These are phyloP conservation scores for Drosophila gaucha DNA, from an alignment of 2,888 invertebrate species.

Conservation along the genomic window DNA sequence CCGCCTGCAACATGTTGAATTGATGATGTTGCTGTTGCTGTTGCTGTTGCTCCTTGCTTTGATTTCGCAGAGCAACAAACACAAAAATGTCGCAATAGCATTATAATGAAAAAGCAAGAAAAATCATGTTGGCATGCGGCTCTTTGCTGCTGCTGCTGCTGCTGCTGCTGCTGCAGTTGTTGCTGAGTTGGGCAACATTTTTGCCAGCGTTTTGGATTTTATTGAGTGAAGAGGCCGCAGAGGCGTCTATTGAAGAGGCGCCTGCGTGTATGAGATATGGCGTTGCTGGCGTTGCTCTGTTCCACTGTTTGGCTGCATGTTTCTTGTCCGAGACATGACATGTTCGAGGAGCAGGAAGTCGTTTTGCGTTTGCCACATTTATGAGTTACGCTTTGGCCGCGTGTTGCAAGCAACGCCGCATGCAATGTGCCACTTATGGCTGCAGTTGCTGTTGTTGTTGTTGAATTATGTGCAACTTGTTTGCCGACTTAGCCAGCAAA, in stretches of 20 bases:
- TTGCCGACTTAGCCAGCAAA: constrained; percentile 51
- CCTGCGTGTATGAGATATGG: constrained; percentile 70
- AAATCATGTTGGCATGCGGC: constrained; percentile 76
- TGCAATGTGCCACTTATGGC: constrained; percentile 64
- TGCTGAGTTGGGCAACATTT: constrained; percentile 61
- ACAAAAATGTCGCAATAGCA: constrained; percentile 78
- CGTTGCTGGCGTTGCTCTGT: constrained; percentile 40
- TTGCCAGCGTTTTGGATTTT: constrained; percentile 62
- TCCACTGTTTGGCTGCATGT: constrained; percentile 27
- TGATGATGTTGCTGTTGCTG: constrained; percentile 57
- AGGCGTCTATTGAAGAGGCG: constrained; percentile 63
- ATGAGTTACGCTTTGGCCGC: constrained; percentile 71
- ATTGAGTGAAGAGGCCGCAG: constrained; percentile 77
- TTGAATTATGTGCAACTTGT: constrained; percentile 57
- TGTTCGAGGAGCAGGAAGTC: constrained; percentile 79
- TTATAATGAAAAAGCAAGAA: constrained; percentile 74
- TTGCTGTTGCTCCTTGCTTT: constrained; percentile 56
- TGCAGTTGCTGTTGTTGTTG: constrained; percentile 24
- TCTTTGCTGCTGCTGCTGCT: constrained; percentile 11
- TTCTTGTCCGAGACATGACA: constrained; percentile 61
- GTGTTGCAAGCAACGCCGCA: constrained; percentile 67
- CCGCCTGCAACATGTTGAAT: constrained; percentile 59
- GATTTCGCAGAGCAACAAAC: constrained; percentile 69
- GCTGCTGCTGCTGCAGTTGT: constrained; percentile 24
- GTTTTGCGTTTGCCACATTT: constrained; percentile 77